Percentiles rank a stretch among this genome's conserved stretches.
phyloP scores from a whole-genome alignment of 2,888 invertebrate genomes.

The Willowsia nigromaculata region DNA sequence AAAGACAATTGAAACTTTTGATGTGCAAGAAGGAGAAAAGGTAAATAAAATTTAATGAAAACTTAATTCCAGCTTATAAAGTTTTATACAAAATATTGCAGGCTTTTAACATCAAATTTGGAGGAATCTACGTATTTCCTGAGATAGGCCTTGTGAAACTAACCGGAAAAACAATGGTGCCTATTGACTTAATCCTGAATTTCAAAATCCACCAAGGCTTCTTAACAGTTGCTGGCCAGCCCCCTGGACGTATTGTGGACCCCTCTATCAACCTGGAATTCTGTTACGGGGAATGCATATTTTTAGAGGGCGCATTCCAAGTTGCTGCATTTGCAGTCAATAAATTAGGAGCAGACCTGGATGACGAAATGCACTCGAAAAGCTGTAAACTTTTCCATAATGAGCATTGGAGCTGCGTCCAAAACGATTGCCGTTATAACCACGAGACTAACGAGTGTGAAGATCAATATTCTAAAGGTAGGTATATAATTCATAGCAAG shows the following conservation, averaged over 20 bases:
- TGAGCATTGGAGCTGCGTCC: too few relatives aligned
- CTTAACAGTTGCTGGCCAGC: not conserved
- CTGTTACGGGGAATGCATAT: not conserved
- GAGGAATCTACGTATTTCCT: not conserved
- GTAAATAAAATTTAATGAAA: too few relatives aligned
- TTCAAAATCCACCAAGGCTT: not conserved
- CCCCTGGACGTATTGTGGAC: not conserved
- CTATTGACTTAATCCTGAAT: not conserved
- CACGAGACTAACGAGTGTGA: too few relatives aligned
- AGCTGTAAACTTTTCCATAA: too few relatives aligned
- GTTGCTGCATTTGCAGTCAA: not conserved
- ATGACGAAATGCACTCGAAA: too few relatives aligned
- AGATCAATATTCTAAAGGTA: too few relatives aligned
- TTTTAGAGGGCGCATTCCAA: not conserved
- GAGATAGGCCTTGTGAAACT: not conserved
- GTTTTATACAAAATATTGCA: too few relatives aligned
- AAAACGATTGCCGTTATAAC: too few relatives aligned
- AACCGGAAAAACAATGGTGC: not conserved
- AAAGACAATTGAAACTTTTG: too few relatives aligned
- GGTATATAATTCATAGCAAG: too few relatives aligned
- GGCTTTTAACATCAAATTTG: not conserved
- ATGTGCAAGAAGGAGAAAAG: too few relatives aligned
- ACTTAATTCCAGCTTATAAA: too few relatives aligned
- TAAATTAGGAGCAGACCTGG: not conserved
- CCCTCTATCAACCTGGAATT: not conserved